These are phyloP conservation scores for Notospermus geniculatus DNA, from an alignment of 1,140 invertebrate genomes.

Conservation along the genomic window DNA sequence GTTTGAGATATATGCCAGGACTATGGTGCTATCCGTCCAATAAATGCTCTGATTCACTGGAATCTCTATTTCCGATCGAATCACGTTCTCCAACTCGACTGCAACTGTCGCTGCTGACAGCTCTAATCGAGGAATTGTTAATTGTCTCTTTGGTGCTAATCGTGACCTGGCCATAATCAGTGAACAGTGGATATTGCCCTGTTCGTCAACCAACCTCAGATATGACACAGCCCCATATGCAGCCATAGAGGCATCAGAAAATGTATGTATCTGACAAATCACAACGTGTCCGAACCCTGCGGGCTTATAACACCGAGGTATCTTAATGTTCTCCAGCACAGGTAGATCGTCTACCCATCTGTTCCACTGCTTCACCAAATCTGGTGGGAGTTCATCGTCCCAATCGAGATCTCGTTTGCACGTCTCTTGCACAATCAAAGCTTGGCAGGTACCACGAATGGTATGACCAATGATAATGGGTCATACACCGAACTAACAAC, in stretches of 20 bases:
- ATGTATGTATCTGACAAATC: neutral
- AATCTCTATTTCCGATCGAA: neutral
- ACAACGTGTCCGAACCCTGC: neutral
- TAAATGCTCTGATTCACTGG: neutral
- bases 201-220: neutral
- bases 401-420: slow-evolving; percentile 3
- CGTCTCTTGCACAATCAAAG: neutral
- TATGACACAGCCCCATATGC: slow-evolving; percentile 6
- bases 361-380: neutral
- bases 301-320: neutral
- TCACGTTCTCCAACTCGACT: neutral
- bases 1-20: neutral
- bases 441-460: neutral
- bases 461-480: neutral
- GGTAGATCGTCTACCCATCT: neutral
- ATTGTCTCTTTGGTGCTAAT: slow-evolving; percentile 5
- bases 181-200: neutral
- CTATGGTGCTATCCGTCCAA: neutral
- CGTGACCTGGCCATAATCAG: neutral
- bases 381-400: neutral
- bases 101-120: neutral
- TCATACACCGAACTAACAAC: neutral
- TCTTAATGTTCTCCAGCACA: neutral
- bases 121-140: slow-evolving; percentile 2
- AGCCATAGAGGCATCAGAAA: neutral